Conservation (phyloP, 2,888 invertebrate genomes). For the Folsomia candida region DNA sequence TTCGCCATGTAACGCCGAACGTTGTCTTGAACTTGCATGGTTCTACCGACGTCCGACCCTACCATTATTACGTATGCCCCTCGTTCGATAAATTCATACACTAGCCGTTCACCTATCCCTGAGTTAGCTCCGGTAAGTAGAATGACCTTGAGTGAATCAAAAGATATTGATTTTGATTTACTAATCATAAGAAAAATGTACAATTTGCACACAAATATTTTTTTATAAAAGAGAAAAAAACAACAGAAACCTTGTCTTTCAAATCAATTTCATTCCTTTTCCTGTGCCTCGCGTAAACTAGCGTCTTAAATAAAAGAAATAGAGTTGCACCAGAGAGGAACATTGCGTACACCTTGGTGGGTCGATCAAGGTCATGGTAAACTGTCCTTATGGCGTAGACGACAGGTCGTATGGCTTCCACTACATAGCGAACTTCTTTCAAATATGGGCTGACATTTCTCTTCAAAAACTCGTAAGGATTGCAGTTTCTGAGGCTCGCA, state of each 20-base stretch:
- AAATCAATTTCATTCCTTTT: background rate
- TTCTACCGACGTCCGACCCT: background rate
- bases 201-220: too few relatives aligned
- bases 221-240: too few relatives aligned
- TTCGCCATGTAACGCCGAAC: background rate
- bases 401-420: background rate
- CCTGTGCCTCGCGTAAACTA: background rate
- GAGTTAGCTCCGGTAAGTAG: constrained; percentile 8
- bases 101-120: constrained; percentile 6
- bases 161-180: too few relatives aligned
- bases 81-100: background rate
- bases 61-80: constrained; percentile 5
- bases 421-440: too few relatives aligned
- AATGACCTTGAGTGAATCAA: too few relatives aligned
- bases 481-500: background rate
- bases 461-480: background rate
- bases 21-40: background rate
- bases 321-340: background rate
- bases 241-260: too few relatives aligned
- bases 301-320: background rate
- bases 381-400: background rate
- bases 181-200: too few relatives aligned
- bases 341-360: background rate
- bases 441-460: background rate
- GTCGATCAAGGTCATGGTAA: background rate